Evolutionary conservation across 2,888 invertebrate species (phyloP), one percentile per base, ranked within the genome.

Genomic region (Chirona hameri): DNA sequence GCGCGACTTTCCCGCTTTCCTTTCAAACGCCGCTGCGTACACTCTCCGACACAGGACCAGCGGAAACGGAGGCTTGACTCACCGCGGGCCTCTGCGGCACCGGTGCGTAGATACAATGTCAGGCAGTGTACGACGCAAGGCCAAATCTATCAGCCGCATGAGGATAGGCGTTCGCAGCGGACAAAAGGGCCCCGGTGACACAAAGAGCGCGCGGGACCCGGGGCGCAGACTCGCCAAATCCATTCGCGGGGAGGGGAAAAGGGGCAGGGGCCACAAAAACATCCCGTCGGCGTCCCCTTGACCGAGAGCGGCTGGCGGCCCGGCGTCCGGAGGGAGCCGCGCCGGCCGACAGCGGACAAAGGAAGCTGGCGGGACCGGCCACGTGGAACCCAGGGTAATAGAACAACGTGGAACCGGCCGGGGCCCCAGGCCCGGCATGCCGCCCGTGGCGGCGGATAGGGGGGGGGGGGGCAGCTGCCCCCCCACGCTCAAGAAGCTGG

Each of bases 1-100:
- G 76, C 76, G 24, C 72, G 24, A 46, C 46, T 76, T 76, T 76
- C 76, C 76, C 76, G 76, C 76, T 76, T 76, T 76, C 76, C 46
- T 76, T 76, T 76, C 76, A 76, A 76, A 76, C 76, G 76, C 76
- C 9, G 39, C 76, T 46, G 27, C 10, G 76, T 76, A 76, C 76
- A 24, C 9, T 24, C 76, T 76, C 76, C 21, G 76, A 10, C 76
- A 76, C 18, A 12, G 24, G 1, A 24, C 4, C 24, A 21, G 12
- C 31, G 18, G 31, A 18, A 27, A 72, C 18, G 5, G 29, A 5
- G 72, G 29, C 14, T 14, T 29, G 4, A 18, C 15, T 18, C 29
- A 29, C 72, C 18, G 14, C 18, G 31, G 18, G 14, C 18, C 29
- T 18, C 18, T 18, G 15, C 31, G 3, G 31, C 10, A 15, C 18